phyloP scores from a whole-genome alignment of 2,888 invertebrate species.

The Bellardia pandia region DNA sequence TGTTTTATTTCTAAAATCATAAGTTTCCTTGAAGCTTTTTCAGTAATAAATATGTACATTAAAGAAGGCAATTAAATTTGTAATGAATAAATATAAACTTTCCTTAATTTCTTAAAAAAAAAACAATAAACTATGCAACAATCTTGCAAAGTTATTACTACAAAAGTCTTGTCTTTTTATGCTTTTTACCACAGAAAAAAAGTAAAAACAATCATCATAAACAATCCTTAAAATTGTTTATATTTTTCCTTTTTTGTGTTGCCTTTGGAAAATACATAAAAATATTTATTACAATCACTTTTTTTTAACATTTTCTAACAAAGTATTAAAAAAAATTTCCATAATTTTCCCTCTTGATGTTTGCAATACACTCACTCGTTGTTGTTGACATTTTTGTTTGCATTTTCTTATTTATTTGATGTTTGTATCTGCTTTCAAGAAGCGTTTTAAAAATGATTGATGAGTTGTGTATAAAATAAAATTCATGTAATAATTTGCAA shows the following conservation, averaged over 20 bases:
- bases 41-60: too few species aligned
- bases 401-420: background rate
- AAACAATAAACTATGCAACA: slow-evolving; percentile 20
- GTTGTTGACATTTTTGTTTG: slow-evolving; percentile 26
- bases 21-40: too few species aligned
- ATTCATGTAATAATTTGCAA: slow-evolving; percentile 51
- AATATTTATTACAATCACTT: slow-evolving; percentile 49
- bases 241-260: slow-evolving; percentile 5
- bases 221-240: slow-evolving; percentile 50
- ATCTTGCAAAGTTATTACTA: background rate
- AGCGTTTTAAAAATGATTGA: slow-evolving; percentile 22
- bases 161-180: background rate
- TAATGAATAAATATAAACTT: background rate
- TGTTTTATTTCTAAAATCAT: too few species aligned
- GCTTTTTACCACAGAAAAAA: background rate
- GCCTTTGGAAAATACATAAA: slow-evolving; percentile 3
- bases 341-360: background rate
- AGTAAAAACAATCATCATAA: slow-evolving; percentile 26
- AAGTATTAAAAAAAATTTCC: background rate
- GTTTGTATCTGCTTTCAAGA: background rate
- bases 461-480: slow-evolving; percentile 37
- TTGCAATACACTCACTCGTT: slow-evolving; percentile 32
- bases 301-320: slow-evolving; percentile 11
- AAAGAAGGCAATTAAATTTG: background rate
- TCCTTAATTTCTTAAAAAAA: background rate